Percentiles rank a stretch among this genome's conserved stretches.
Evolutionary conservation across 2,113 vertebrate genomes (phyloP).

Genomic region (Numenius arquata): DNA sequence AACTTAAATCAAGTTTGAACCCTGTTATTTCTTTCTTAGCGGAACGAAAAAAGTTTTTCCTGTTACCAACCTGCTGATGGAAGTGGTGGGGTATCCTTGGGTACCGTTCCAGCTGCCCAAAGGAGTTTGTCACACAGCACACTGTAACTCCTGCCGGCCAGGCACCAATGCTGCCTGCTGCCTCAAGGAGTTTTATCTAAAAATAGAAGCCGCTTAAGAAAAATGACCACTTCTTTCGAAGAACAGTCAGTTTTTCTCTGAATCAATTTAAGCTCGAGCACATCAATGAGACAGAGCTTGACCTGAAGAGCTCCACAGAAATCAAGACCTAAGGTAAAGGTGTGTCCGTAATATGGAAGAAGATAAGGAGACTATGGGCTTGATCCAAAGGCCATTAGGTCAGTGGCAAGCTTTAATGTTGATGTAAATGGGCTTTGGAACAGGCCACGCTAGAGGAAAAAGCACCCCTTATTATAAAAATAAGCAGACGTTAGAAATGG

Average conservation of each 20-base stretch:
- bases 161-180: conserved; percentile 5
- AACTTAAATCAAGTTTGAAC: not conserved
- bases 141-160: not conserved
- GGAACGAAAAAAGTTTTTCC: not conserved
- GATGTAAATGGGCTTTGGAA: conserved; percentile 40
- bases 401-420: conserved; percentile 30
- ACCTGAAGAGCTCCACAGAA: conserved; percentile 54
- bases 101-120: not conserved
- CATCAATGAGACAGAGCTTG: conserved; percentile 56
- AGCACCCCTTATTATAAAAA: not conserved
- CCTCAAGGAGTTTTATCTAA: conserved; percentile 23
- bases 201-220: conserved; percentile 57
- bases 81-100: not conserved
- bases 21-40: not conserved
- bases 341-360: conserved; percentile 14
- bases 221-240: conserved; percentile 56
- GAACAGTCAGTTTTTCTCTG: conserved; percentile 44
- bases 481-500: not conserved
- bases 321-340: conserved; percentile 47
- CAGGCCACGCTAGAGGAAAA: not conserved
- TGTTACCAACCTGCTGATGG: not conserved
- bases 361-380: conserved; percentile 31
- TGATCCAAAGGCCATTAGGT: conserved; percentile 49
- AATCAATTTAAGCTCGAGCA: conserved; percentile 38
- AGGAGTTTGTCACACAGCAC: not conserved